A percentile compares a stretch with the other conserved stretches of the same genome.
phyloP scores from a whole-genome alignment of 2,797 vertebrate genomes.

The Sternarchorhynchus goeldii region DNA sequence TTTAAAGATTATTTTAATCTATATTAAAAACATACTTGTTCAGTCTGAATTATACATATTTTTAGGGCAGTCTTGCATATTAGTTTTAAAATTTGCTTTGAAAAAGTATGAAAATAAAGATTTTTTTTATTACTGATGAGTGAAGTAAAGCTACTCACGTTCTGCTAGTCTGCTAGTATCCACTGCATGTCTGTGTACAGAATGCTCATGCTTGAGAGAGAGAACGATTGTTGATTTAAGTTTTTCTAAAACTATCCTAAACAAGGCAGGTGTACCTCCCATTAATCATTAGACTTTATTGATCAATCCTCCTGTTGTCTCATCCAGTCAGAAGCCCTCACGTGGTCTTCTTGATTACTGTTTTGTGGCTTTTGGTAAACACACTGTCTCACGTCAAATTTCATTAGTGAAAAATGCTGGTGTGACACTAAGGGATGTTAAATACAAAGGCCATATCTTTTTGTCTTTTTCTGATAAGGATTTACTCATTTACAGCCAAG shows the following conservation, averaged over 20 bases:
- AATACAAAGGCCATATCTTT: background rate
- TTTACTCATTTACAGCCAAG: background rate
- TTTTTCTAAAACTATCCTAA: background rate
- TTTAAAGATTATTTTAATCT: no score
- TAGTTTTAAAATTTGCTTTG: no score
- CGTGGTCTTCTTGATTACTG: background rate
- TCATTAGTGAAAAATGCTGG: background rate
- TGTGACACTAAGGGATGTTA: background rate
- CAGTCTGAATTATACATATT: no score
- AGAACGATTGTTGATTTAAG: slow-evolving; percentile 7
- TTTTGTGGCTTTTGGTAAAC: background rate
- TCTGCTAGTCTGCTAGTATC: background rate
- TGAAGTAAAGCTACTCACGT: slow-evolving; percentile 1
- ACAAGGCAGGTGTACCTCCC: background rate
- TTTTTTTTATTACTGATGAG: no score
- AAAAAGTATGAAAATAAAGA: no score
- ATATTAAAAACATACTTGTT: no score
- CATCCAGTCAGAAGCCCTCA: slow-evolving; percentile 19
- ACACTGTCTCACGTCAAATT: background rate
- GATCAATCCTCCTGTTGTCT: slow-evolving; percentile 37
- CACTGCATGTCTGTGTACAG: background rate
- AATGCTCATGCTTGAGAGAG: background rate
- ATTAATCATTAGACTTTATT: slow-evolving; percentile 48
- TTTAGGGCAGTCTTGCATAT: no score
- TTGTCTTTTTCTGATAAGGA: background rate